Conservation (phyloP, 1,140 invertebrate species). For the Frieseomelitta varia region DNA sequence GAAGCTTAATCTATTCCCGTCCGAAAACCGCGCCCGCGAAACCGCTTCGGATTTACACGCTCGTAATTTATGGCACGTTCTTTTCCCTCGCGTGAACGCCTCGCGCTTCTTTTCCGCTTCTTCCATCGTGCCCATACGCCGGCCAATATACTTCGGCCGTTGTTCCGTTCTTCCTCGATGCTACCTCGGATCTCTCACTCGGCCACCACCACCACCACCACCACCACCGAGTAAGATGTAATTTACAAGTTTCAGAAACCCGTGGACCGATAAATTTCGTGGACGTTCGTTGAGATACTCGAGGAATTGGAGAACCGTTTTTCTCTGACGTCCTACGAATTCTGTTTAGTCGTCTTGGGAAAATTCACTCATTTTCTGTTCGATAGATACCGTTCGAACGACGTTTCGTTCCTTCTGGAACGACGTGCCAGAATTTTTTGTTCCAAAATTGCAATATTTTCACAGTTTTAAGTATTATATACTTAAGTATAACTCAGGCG, state of each 20-base stretch:
- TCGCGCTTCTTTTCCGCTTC: conserved; percentile 24
- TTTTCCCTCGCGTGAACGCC: conserved; percentile 43
- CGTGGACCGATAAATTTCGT: neutral
- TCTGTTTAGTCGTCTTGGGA: too few relatives aligned
- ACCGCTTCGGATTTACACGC: conserved; percentile 58
- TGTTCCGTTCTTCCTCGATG: neutral
- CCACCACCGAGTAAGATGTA: neutral
- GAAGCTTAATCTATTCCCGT: conserved; percentile 64
- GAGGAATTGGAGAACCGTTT: neutral
- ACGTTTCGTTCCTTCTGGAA: too few relatives aligned
- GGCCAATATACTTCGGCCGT: neutral
- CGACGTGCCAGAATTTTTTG: too few relatives aligned
- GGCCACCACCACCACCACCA: too few relatives aligned
- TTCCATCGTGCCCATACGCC: conserved; percentile 1
- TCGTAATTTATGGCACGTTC: conserved; percentile 59
- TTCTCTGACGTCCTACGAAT: neutral
- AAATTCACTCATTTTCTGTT: too few relatives aligned
- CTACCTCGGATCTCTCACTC: neutral
- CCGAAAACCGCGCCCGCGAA: conserved; percentile 30
- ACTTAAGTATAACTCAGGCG: too few relatives aligned
- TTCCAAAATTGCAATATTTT: too few relatives aligned
- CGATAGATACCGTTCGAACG: too few relatives aligned
- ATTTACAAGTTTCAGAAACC: neutral
- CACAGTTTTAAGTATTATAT: too few relatives aligned
- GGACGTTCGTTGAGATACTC: neutral